A percentile compares a stretch with the other conserved stretches of the same genome.
Evolutionary conservation across 2,113 vertebrate genomes (phyloP).

Genomic region (Syrrhaptes paradoxus): DNA sequence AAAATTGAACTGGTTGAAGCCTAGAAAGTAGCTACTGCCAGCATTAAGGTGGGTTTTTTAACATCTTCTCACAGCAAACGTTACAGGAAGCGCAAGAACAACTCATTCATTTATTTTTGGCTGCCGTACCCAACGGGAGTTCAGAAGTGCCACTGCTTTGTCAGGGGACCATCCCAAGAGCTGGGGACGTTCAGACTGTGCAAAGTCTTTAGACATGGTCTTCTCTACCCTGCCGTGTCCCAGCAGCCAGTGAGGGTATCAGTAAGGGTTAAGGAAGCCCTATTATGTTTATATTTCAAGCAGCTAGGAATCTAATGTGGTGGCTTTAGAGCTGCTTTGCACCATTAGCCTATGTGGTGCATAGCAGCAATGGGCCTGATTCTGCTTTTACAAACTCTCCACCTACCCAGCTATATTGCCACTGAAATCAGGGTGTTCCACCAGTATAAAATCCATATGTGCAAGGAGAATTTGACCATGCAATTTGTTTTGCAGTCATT

Average conservation of each 20-base stretch:
- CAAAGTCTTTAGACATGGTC: background rate
- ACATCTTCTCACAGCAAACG: background rate
- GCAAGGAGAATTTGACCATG: background rate
- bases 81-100: background rate
- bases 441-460: background rate
- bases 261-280: background rate
- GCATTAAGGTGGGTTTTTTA: fast-evolving
- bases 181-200: background rate
- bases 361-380: background rate
- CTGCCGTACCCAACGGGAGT: background rate
- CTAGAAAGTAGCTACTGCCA: background rate
- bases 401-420: background rate
- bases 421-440: background rate
- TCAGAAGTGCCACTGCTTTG: background rate
- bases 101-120: background rate
- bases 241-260: background rate
- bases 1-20: background rate
- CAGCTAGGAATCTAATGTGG: background rate
- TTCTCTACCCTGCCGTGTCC: background rate
- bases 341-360: background rate
- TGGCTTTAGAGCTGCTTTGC: background rate
- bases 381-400: background rate
- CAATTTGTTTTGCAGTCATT: background rate
- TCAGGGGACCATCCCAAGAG: background rate
- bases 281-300: background rate